Conservation (phyloP, 2,888 invertebrate species). For the Melolontha melolontha region DNA sequence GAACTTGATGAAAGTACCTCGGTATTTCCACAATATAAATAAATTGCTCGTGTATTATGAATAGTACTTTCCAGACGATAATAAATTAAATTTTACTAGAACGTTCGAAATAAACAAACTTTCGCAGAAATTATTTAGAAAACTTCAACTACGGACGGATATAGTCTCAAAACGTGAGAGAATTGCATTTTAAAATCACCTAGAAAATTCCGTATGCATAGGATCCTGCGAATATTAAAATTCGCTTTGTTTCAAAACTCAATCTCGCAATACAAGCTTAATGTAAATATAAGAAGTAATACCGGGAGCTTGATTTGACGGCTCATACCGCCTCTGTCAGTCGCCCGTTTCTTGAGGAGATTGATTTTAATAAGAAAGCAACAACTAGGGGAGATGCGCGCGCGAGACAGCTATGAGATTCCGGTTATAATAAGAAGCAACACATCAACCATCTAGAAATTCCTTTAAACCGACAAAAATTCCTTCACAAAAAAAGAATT, state of each 20-base stretch:
- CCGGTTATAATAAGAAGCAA: conserved; percentile 51
- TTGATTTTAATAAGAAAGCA: conserved; percentile 61
- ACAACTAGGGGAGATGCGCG: conserved; percentile 55
- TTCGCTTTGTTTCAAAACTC: conserved; percentile 64
- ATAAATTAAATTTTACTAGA: no score
- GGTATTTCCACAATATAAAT: no score
- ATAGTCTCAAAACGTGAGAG: conserved; percentile 7
- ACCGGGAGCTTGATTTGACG: conserved; percentile 60
- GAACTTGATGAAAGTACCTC: no score
- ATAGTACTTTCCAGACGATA: no score
- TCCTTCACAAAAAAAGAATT: conserved; percentile 31
- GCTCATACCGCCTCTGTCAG: conserved; percentile 58
- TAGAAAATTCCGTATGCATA: conserved; percentile 57
- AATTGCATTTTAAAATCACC: conserved; percentile 35
- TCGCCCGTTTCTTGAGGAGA: conserved; percentile 55
- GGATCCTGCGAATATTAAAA: conserved; percentile 63
- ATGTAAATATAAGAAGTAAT: conserved; percentile 63
- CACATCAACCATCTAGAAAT: conserved; percentile 47
- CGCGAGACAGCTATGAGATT: conserved; percentile 60
- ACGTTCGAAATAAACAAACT: no score
- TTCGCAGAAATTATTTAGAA: background rate
- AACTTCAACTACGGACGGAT: conserved; percentile 2
- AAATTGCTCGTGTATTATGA: no score
- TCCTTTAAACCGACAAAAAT: conserved; percentile 51
- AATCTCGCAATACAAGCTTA: conserved; percentile 63